Percentiles rank a stretch among this genome's conserved stretches.
Conservation (phyloP, 2,888 invertebrate species). For the Polyommatus iphigenia region DNA sequence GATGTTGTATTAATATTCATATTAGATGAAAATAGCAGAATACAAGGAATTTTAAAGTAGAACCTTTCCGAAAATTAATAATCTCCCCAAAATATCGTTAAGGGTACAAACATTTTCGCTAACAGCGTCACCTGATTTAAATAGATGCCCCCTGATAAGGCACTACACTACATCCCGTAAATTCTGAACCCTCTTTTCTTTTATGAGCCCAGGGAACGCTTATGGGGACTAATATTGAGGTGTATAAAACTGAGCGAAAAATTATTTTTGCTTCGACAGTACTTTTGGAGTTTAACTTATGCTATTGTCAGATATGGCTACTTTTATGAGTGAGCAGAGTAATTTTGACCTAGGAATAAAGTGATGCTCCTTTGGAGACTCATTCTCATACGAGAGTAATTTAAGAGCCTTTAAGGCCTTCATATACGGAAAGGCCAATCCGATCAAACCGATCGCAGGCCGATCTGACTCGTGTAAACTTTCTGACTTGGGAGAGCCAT, state of each 20-base stretch:
- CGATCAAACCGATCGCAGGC: no score
- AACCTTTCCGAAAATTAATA: not conserved
- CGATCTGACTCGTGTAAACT: no score
- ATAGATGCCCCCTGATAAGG: constrained; percentile 14
- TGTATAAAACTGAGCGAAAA: not conserved
- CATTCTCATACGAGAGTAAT: not conserved
- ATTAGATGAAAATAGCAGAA: not conserved
- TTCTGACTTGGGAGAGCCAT: no score
- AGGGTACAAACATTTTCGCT: not conserved
- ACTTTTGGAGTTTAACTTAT: not conserved
- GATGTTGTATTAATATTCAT: no score
- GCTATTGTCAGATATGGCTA: not conserved
- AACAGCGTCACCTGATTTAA: constrained; percentile 25
- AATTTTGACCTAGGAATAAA: not conserved
- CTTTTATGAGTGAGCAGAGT: not conserved
- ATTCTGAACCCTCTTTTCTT: constrained; percentile 20
- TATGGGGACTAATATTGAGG: constrained; percentile 18
- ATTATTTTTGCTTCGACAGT: not conserved
- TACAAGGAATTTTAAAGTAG: not conserved
- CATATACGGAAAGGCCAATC: no score
- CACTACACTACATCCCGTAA: constrained; percentile 8
- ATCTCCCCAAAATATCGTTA: not conserved
- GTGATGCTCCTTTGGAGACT: not conserved
- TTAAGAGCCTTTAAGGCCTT: not conserved
- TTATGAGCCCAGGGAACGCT: not conserved